Conservation (phyloP, 2,113 vertebrate species). For the Grammomys dolichurus region DNA sequence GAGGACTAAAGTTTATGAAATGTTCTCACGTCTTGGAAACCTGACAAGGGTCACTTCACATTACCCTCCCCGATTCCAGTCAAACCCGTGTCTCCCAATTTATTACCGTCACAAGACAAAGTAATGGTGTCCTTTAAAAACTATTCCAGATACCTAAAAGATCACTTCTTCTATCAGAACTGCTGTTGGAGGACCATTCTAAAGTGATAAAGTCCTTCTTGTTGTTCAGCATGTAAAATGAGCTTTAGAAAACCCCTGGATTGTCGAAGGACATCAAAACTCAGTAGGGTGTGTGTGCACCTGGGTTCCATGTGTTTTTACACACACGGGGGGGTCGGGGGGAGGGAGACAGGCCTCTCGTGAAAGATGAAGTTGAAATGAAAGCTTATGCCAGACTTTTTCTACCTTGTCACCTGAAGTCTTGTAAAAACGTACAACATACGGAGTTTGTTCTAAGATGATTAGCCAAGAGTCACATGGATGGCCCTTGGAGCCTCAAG, state of each 20-base stretch:
- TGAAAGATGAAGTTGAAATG: slow-evolving; percentile 42
- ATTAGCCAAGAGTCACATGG: neutral
- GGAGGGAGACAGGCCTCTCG: neutral
- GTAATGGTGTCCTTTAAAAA: neutral
- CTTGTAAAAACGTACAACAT: slow-evolving; percentile 20
- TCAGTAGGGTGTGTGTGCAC: neutral
- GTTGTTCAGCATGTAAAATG: neutral
- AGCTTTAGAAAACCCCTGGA: neutral
- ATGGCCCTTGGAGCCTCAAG: neutral
- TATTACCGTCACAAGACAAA: neutral
- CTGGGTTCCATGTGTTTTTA: neutral
- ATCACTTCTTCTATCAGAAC: slow-evolving; percentile 13
- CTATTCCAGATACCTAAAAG: neutral
- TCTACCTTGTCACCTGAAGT: neutral
- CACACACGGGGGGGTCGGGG: neutral
- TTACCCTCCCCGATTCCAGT: neutral
- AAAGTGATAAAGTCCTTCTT: neutral
- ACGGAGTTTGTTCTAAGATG: neutral
- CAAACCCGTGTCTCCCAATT: neutral
- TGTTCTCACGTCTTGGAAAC: neutral
- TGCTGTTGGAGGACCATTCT: neutral
- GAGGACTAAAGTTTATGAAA: neutral
- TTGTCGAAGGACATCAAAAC: slow-evolving; percentile 15
- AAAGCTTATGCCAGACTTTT: neutral
- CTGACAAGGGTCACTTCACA: neutral